These are phyloP conservation scores for Formica selysi DNA, from an alignment of 1,140 invertebrate genomes.

Conservation along the genomic window DNA sequence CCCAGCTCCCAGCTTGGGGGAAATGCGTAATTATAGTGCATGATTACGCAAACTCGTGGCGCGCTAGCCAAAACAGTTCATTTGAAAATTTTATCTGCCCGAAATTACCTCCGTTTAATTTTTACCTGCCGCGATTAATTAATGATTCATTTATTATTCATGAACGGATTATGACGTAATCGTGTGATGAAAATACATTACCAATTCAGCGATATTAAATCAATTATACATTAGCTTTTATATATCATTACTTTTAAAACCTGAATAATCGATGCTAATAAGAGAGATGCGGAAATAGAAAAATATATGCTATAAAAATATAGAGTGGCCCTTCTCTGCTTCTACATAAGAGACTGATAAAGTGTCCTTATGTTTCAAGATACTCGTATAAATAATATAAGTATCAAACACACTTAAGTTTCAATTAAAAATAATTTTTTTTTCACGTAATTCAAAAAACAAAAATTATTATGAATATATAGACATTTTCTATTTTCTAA, in stretches of 20 bases:
- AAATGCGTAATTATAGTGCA: slow-evolving; percentile 37
- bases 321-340: not conserved
- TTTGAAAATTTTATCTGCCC: slow-evolving; percentile 53
- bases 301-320: not conserved
- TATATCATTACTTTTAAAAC: slow-evolving; percentile 14
- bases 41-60: slow-evolving; percentile 39
- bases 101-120: slow-evolving; percentile 56
- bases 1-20: not conserved
- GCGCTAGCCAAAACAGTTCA: slow-evolving; percentile 7
- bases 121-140: slow-evolving; percentile 50
- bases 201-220: slow-evolving; percentile 21
- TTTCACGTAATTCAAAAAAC: not conserved
- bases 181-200: slow-evolving; percentile 2
- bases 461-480: not conserved
- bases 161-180: slow-evolving; percentile 39
- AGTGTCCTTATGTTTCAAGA: slow-evolving; percentile 24
- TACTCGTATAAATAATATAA: not conserved
- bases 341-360: not conserved
- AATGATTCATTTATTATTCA: slow-evolving; percentile 55
- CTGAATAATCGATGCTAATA: not conserved
- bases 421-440: not conserved
- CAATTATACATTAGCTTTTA: slow-evolving; percentile 31
- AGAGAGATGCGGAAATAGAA: not conserved
- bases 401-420: not conserved
- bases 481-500: not conserved